Evolutionary conservation across 2,888 invertebrate species (phyloP), one percentile per base, ranked within the genome.

Genomic region (Cantharis lateralis): DNA sequence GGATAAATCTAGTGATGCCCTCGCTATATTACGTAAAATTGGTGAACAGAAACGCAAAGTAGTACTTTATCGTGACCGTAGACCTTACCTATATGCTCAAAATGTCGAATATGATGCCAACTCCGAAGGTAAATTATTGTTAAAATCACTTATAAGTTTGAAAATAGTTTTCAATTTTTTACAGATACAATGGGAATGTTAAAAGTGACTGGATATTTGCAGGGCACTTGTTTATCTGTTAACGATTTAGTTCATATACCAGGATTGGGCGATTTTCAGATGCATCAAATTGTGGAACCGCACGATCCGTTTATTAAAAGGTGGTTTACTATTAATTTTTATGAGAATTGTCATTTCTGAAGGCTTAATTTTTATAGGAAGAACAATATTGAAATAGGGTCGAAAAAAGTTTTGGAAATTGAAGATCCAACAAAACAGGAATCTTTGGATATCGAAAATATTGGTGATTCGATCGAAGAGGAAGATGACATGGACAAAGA

Each of bases 251-350:
- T 99, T 20, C 97, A 99, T 85, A 92, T 99, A 73, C 94, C 96
- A 66, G 98, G 98, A 0, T 91, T 96, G 84, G 98, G 98, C 10
- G 96, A 98, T 85, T 99, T 95, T 86, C 98, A 98, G 89, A 93
- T 99, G 92, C 89, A 91, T 0, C 92, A 94, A 86, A 95, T 98
- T 80, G 93, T 93, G 87, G 91, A 91, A 0, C 89, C 91, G 0
- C 89, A 90, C 78, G 95, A 96, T 88, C 95, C 95, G 1, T 92
- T 93, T 86, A 91, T 92, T 73, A 82, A 92, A 63, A 89, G 48
- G 48, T 48, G 9, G 13, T 1, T 0, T n/a, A 48, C 2, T 48
- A n/a, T 7, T 48, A 7, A 48, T n/a, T 48, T 2, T n/a, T n/a
- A 7, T 0, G n/a, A n/a, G 5, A 13, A 1, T 48, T 7, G n/a